These are phyloP conservation scores for Pyrgus malvae DNA, from an alignment of 2,888 invertebrate genomes.

Conservation along the genomic window DNA sequence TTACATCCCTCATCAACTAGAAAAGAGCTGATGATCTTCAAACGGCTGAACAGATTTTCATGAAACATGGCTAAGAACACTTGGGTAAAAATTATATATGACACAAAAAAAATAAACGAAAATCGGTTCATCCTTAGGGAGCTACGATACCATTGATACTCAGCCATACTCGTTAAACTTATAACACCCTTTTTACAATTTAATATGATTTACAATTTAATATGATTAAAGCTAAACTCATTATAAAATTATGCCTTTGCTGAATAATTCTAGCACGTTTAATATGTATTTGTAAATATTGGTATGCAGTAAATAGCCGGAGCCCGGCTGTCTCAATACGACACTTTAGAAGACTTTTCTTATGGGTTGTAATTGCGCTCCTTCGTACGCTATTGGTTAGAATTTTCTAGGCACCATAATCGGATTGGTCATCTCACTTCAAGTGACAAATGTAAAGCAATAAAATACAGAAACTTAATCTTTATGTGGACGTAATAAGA, in stretches of 20 bases:
- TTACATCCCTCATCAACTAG: no score
- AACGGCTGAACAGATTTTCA: no score
- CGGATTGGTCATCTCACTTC: constrained; percentile 44
- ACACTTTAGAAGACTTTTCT: constrained; percentile 23
- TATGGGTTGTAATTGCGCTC: constrained; percentile 23
- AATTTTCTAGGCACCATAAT: constrained; percentile 39
- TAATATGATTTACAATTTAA: background rate
- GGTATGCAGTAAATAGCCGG: constrained; percentile 49
- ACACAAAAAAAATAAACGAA: background rate
- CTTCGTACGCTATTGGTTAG: constrained; percentile 44
- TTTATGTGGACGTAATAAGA: constrained; percentile 44
- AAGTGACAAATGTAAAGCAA: constrained; percentile 17
- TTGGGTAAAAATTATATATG: no score
- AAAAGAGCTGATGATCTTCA: no score
- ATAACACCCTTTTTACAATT: no score
- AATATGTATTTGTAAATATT: constrained; percentile 50
- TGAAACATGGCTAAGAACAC: no score
- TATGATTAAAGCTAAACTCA: background rate
- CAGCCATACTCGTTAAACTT: no score
- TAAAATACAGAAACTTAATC: constrained; percentile 32
- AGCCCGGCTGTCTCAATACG: constrained; percentile 53
- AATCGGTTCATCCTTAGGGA: background rate
- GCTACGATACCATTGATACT: no score
- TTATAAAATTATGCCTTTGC: constrained; percentile 8
- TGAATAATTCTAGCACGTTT: constrained; percentile 32